These are phyloP conservation scores for Rhea americana DNA, from an alignment of 2,113 vertebrate species.

Conservation along the genomic window DNA sequence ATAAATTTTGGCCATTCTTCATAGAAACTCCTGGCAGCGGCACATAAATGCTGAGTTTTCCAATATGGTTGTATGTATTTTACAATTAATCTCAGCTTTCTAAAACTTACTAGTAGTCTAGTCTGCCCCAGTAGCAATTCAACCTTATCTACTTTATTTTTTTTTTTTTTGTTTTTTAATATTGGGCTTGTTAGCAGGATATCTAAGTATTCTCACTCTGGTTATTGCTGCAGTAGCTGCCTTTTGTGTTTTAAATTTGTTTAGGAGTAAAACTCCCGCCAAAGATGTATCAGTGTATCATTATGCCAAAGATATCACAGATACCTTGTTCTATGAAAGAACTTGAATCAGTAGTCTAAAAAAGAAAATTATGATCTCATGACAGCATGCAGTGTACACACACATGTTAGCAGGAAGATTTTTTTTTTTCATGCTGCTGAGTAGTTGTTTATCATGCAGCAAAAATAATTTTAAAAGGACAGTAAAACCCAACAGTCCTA, in stretches of 20 bases:
- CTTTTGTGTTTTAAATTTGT: neutral
- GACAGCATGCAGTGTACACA: neutral
- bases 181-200: neutral
- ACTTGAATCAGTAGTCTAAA: neutral
- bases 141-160: neutral
- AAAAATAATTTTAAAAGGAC: neutral
- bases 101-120: slow-evolving; percentile 1
- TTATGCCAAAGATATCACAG: neutral
- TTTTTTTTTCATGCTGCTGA: neutral
- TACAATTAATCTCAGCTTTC: slow-evolving; percentile 25
- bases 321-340: neutral
- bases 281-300: neutral
- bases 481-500: neutral
- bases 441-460: neutral
- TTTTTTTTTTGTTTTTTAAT: neutral
- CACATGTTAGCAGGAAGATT: neutral
- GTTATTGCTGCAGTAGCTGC: neutral
- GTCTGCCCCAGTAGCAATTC: neutral
- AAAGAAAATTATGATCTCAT: neutral
- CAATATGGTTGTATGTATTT: slow-evolving; percentile 2
- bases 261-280: neutral
- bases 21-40: slow-evolving; percentile 37
- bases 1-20: slow-evolving; percentile 57
- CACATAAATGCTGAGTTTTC: slow-evolving; percentile 18
- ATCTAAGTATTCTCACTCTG: neutral